These are phyloP conservation scores for Heliocidaris tuberculata DNA, from an alignment of 35 echinoderm and acorn worm species.

Conservation along the genomic window DNA sequence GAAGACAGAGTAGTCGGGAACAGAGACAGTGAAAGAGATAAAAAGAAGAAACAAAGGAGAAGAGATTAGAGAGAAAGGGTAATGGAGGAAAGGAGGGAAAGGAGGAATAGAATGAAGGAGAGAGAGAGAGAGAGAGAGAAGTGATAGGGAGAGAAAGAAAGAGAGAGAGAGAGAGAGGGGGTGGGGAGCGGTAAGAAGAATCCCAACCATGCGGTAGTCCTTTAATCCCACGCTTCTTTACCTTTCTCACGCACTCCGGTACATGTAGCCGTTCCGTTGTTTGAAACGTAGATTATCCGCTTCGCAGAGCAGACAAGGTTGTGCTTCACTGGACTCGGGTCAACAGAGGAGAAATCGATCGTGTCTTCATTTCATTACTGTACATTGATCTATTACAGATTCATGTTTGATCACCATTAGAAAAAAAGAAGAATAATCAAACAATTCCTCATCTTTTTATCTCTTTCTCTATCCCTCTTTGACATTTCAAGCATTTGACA, in stretches of 20 bases:
- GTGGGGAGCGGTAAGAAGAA: background rate
- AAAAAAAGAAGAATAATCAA: too few species aligned
- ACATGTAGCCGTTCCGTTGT: conserved; percentile 9
- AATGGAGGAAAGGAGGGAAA: too few species aligned
- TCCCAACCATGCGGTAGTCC: background rate
- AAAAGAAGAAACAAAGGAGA: too few species aligned
- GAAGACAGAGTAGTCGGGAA: too few species aligned
- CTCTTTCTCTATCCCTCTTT: background rate
- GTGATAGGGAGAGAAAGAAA: too few species aligned
- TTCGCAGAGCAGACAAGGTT: background rate
- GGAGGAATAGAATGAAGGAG: too few species aligned
- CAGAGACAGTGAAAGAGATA: too few species aligned
- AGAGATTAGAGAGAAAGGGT: too few species aligned
- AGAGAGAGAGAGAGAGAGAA: too few species aligned
- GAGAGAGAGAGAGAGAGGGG: too few species aligned
- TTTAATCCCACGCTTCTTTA: background rate
- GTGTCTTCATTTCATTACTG: background rate
- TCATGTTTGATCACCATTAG: background rate
- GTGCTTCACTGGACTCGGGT: background rate
- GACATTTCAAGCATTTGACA: background rate
- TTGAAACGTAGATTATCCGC: background rate
- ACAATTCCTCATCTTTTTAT: background rate
- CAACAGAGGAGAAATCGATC: background rate
- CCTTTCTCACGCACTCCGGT: background rate
- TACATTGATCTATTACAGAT: background rate